Base-by-base conservation (phyloP, 2,888 invertebrate species). In the Fragum fragum region DNA sequence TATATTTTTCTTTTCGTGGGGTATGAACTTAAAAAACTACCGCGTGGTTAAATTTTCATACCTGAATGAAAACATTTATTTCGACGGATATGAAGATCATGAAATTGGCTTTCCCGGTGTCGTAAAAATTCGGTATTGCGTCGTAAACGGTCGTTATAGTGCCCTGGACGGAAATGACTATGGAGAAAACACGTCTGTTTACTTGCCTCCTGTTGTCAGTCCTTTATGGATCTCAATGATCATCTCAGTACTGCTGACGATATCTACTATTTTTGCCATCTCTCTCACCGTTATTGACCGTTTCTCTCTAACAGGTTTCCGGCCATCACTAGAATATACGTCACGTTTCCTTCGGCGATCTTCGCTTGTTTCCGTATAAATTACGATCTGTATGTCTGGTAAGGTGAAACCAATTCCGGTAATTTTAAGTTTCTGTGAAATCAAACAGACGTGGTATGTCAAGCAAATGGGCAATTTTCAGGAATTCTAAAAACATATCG, bases 121-220 rank as follows among this genome's bases (percentile, higher is more conserved):
- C n/a, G n/a, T n/a, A n/a, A n/a, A n/a, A n/a, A n/a, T n/a, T n/a
- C n/a, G n/a, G n/a, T n/a, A n/a, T n/a, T n/a, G n/a, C n/a, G n/a
- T n/a, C n/a, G n/a, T n/a, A n/a, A n/a, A n/a, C n/a, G n/a, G n/a
- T n/a, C n/a, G n/a, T n/a, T n/a, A n/a, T n/a, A n/a, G n/a, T n/a
- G n/a, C n/a, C n/a, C n/a, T n/a, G n/a, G n/a, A n/a, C n/a, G n/a
- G n/a, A n/a, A n/a, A n/a, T n/a, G n/a, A n/a, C n/a, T n/a, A n/a
- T n/a, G n/a, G n/a, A n/a, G n/a, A n/a, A n/a, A n/a, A n/a, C n/a
- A n/a, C n/a, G n/a, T n/a, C n/a, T n/a, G n/a, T n/a, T n/a, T n/a
- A n/a, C n/a, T n/a, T n/a, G n/a, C n/a, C n/a, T 16, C 61, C 61
- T 61, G 29, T 61, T n/a, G 61, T n/a, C 0, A 61, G 61, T 18